Percentiles rank a stretch among this genome's conserved stretches.
Conservation (phyloP, 1,140 invertebrate genomes). For the Caenorhabditis latens region DNA sequence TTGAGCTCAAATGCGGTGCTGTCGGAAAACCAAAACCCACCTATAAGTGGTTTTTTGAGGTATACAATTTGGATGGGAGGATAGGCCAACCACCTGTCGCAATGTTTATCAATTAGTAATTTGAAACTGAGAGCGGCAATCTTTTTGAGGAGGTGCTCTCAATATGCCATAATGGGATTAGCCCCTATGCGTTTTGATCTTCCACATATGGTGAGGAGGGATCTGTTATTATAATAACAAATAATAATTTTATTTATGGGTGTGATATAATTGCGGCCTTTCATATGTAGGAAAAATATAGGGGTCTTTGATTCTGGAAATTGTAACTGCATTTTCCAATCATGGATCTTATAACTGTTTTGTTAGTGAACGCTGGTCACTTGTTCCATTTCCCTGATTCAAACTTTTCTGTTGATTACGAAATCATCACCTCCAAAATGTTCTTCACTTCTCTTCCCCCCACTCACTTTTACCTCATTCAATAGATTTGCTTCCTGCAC, state of each 20-base stretch:
- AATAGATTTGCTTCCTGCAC: neutral
- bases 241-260: too few relatives aligned
- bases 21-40: conserved; percentile 65
- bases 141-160: neutral
- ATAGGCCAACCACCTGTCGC: conserved; percentile 16
- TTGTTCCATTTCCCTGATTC: too few relatives aligned
- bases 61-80: conserved; percentile 42
- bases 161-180: conserved; percentile 38
- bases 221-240: too few relatives aligned
- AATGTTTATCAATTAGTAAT: conserved; percentile 54
- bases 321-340: too few relatives aligned
- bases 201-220: too few relatives aligned
- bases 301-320: too few relatives aligned
- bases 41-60: conserved; percentile 66
- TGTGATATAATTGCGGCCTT: too few relatives aligned
- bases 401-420: too few relatives aligned
- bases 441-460: neutral
- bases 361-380: too few relatives aligned
- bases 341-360: too few relatives aligned
- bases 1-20: conserved; percentile 65
- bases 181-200: neutral
- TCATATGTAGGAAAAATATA: too few relatives aligned
- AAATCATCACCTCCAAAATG: too few relatives aligned
- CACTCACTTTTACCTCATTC: neutral
- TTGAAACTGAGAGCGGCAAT: conserved; percentile 32